These are phyloP conservation scores for Anniella stebbinsi DNA, from an alignment of 2,797 vertebrate genomes.

Conservation along the genomic window DNA sequence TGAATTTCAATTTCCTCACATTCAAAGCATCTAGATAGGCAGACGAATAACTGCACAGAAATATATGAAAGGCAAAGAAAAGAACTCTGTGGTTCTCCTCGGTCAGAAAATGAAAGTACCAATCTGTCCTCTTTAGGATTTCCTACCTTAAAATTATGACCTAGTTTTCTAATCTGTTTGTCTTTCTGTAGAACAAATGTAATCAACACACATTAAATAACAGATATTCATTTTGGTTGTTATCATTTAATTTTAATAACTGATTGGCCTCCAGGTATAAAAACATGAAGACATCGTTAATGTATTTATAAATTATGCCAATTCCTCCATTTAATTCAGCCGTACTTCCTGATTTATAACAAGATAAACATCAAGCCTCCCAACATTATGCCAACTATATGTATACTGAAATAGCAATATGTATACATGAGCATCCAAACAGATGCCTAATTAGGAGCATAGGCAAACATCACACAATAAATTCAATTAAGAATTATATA, in stretches of 20 bases:
- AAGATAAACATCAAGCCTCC: not conserved
- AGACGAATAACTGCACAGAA: too few species aligned
- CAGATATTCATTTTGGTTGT: not conserved
- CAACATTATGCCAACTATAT: constrained; percentile 13
- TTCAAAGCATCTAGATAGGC: too few species aligned
- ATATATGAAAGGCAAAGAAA: too few species aligned
- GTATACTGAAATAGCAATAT: constrained; percentile 18
- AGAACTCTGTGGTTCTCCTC: too few species aligned
- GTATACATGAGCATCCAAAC: not conserved
- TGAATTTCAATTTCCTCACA: too few species aligned
- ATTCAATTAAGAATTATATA: not conserved
- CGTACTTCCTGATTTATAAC: not conserved
- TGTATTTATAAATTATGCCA: constrained; percentile 8
- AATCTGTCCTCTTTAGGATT: constrained; percentile 10
- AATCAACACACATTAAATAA: not conserved
- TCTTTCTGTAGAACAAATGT: not conserved
- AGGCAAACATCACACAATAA: not conserved
- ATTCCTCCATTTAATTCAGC: constrained; percentile 20
- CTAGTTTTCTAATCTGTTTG: not conserved
- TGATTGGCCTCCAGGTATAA: not conserved
- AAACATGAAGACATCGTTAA: not conserved
- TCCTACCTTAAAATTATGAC: not conserved
- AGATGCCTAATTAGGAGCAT: not conserved
- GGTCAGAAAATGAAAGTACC: too few species aligned
- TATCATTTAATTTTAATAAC: constrained; percentile 4